Evolutionary conservation across 1,140 invertebrate species (phyloP).

Genomic region (Lanistes nyassanus): DNA sequence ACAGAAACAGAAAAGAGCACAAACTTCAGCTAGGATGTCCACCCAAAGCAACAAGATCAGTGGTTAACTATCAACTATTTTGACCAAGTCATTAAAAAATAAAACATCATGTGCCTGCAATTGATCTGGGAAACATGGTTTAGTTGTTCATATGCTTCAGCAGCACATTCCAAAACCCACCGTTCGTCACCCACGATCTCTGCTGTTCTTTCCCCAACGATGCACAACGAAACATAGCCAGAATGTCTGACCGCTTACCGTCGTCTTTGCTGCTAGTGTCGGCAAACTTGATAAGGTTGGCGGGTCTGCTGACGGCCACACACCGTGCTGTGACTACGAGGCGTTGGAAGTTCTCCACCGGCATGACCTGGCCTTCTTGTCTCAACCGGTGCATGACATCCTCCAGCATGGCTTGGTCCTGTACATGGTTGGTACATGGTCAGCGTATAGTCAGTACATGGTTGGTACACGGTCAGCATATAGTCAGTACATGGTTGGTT

Average conservation of each 20-base stretch:
- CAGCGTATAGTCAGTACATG: too few species aligned
- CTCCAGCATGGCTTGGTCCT: constrained; percentile 83
- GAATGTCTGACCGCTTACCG: constrained; percentile 18
- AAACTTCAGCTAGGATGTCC: neutral
- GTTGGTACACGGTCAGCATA: too few species aligned
- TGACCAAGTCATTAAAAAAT: too few species aligned
- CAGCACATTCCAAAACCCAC: too few species aligned
- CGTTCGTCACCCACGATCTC: too few species aligned
- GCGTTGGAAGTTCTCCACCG: constrained; percentile 91
- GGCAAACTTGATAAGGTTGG: constrained; percentile 84
- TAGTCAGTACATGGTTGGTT: too few species aligned
- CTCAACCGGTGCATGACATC: constrained; percentile 79
- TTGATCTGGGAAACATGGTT: too few species aligned
- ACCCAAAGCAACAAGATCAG: neutral
- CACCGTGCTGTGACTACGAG: constrained; percentile 85
- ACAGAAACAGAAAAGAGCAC: neutral
- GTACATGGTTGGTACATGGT: constrained; percentile 25
- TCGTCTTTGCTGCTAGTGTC: constrained; percentile 63
- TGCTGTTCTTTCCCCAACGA: too few species aligned
- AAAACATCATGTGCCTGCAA: too few species aligned
- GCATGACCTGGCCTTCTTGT: constrained; percentile 76
- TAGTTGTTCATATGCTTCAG: too few species aligned
- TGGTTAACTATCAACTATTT: too few species aligned
- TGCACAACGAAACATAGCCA: too few species aligned
- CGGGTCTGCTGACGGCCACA: constrained; percentile 85